Percentiles rank a stretch among this genome's conserved stretches.
phyloP scores from a whole-genome alignment of 92 coral and sea anemone genomes.

The Porites evermanni region DNA sequence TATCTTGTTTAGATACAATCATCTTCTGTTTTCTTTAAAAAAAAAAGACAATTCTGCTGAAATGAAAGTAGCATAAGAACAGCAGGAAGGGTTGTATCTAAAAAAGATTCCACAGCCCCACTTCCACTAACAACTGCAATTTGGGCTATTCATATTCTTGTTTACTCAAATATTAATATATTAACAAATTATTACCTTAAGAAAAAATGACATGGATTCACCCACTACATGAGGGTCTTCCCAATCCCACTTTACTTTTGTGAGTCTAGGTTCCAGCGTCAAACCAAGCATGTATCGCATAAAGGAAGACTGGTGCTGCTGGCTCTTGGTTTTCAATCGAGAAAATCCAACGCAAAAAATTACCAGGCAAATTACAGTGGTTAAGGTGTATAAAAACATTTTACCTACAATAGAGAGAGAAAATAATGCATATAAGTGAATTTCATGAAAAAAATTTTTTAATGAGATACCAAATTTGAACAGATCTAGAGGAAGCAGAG shows the following conservation, averaged over 20 bases:
- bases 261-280: slow-evolving; percentile 71
- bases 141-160: too few relatives aligned
- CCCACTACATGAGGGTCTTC: slow-evolving; percentile 83
- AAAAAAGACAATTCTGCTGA: too few relatives aligned
- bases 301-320: slow-evolving; percentile 62
- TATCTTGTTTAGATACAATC: too few relatives aligned
- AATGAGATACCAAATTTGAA: too few relatives aligned
- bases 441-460: too few relatives aligned
- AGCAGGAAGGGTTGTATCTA: too few relatives aligned
- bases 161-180: too few relatives aligned
- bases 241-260: slow-evolving; percentile 84
- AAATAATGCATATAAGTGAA: background rate
- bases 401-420: slow-evolving; percentile 22
- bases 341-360: slow-evolving; percentile 22
- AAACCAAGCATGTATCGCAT: slow-evolving; percentile 69
- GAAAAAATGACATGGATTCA: slow-evolving; percentile 77
- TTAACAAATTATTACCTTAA: slow-evolving; percentile 69
- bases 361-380: background rate
- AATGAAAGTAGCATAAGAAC: too few relatives aligned
- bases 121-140: too few relatives aligned
- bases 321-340: slow-evolving; percentile 38
- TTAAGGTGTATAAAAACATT: slow-evolving; percentile 12
- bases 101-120: too few relatives aligned
- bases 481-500: too few relatives aligned
- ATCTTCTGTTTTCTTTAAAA: too few relatives aligned